Base-by-base conservation (phyloP, 2,888 invertebrate species). In the Morpho helenor region DNA sequence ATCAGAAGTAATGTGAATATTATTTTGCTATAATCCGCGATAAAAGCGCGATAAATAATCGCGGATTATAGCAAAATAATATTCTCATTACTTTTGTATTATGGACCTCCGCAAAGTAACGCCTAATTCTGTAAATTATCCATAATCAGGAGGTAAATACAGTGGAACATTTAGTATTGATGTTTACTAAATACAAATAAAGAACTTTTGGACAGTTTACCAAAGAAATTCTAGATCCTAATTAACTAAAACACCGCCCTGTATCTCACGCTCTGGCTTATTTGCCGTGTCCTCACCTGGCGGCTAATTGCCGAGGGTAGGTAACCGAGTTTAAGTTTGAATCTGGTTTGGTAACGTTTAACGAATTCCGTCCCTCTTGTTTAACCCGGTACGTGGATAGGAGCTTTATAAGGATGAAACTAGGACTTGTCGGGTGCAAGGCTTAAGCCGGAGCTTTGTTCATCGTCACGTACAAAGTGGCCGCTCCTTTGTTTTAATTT, bases 301-400 rank as follows among this genome's bases (percentile, higher is more conserved):
- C 71, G 64, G 63, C 78, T 85, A 83, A 85, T 86, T 86, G 81
- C 77, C 70, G 74, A 73, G 75, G 66, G 63, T 75, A 79, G 75
- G 72, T 85, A 86, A 86, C 76, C 68, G 76, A 83, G 82, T 86
- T 87, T 81, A 84, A 85, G 80, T 84, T 84, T 72, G 73, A 82
- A 84, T 82, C 80, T 75, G 79, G 82, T 84, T 86, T 81, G 79
- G 80, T 78, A 75, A 79, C 80, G 77, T 76, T 82, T 82, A 85
- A 85, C 80, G 79, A 84, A 85, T 83, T 78, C 79, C 76, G 79
- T 73, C 79, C 71, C 70, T 76, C 74, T 78, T 83, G 82, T 81
- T 84, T 83, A 81, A 46, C 76, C 66, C 66, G 61, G 72, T 66
- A 62, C 61, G 67, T 68, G 63, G 63, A 63, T 56, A 42, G 64